Percentiles rank a stretch among this genome's conserved stretches.
phyloP scores from a whole-genome alignment of 2,888 invertebrate genomes.

The Phaedon cochleariae region DNA sequence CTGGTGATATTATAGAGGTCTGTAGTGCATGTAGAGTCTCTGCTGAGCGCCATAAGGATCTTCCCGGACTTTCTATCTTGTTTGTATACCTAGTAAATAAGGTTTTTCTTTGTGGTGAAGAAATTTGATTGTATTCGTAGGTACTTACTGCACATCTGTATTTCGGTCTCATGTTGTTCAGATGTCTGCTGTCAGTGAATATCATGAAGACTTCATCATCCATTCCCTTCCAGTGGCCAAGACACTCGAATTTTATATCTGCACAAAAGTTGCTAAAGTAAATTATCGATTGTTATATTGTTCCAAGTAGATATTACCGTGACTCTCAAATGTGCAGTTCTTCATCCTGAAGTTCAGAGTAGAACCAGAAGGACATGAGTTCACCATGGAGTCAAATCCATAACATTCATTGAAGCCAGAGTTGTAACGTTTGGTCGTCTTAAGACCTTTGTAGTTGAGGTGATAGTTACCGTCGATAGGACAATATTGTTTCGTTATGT shows the following conservation, averaged over 20 bases:
- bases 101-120: neutral
- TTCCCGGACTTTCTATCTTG: conserved; percentile 61
- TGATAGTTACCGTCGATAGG: conserved; percentile 71
- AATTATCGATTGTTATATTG: conserved; percentile 9
- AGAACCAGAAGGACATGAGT: conserved; percentile 71
- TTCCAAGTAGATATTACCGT: conserved; percentile 59
- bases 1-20: conserved; percentile 65
- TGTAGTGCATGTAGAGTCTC: conserved; percentile 70
- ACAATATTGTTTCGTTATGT: conserved; percentile 68
- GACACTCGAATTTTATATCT: conserved; percentile 70
- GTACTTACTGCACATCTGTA: conserved; percentile 70
- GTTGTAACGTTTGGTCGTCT: conserved; percentile 51
- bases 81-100: conserved; percentile 44
- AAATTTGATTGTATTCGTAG: conserved; percentile 5
- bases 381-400: conserved; percentile 66
- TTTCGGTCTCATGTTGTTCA: conserved; percentile 61
- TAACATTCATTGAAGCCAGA: conserved; percentile 63
- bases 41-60: conserved; percentile 69
- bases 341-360: conserved; percentile 67
- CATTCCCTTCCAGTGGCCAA: conserved; percentile 70
- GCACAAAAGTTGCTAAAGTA: conserved; percentile 36
- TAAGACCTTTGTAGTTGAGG: conserved; percentile 66
- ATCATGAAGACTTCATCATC: conserved; percentile 68
- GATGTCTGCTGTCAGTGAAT: conserved; percentile 64
- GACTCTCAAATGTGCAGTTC: conserved; percentile 66